These are phyloP conservation scores for Lissonota sp. DNA, from an alignment of 2,888 invertebrate species.

Conservation along the genomic window DNA sequence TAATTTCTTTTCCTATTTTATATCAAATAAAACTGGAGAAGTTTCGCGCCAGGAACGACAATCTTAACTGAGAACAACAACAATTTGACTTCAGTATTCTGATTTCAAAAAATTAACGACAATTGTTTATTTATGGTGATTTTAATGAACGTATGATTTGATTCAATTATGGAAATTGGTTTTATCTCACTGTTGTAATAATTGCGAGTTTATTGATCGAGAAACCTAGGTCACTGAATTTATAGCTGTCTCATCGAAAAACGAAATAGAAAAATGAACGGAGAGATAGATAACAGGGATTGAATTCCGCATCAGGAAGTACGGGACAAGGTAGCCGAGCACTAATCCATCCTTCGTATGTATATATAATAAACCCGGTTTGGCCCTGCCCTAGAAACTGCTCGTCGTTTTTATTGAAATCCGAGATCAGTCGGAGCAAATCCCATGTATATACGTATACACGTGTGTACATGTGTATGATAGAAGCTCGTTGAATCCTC, in stretches of 20 bases:
- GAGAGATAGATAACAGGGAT: slow-evolving; percentile 69
- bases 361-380: slow-evolving; percentile 2
- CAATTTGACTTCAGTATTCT: no score
- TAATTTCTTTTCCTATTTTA: no score
- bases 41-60: no score
- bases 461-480: no score
- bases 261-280: slow-evolving; percentile 62
- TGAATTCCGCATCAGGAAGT: slow-evolving; percentile 58
- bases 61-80: no score
- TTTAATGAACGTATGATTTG: no score
- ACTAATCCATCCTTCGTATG: slow-evolving; percentile 55
- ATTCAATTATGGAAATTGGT: no score
- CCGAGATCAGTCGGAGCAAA: slow-evolving; percentile 55
- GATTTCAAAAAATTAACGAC: no score
- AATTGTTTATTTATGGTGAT: no score
- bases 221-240: not conserved
- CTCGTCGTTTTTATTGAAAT: slow-evolving; percentile 66
- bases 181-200: not conserved
- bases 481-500: no score
- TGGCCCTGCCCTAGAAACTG: slow-evolving; percentile 70
- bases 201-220: slow-evolving; percentile 13
- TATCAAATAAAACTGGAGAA: no score
- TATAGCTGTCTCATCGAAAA: slow-evolving; percentile 18
- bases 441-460: slow-evolving; percentile 17
- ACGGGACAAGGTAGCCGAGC: slow-evolving; percentile 57